Evolutionary conservation across 92 coral and sea anemone genomes (phyloP), one percentile per base, ranked within the genome.

Genomic region (Parazoanthus swiftii): DNA sequence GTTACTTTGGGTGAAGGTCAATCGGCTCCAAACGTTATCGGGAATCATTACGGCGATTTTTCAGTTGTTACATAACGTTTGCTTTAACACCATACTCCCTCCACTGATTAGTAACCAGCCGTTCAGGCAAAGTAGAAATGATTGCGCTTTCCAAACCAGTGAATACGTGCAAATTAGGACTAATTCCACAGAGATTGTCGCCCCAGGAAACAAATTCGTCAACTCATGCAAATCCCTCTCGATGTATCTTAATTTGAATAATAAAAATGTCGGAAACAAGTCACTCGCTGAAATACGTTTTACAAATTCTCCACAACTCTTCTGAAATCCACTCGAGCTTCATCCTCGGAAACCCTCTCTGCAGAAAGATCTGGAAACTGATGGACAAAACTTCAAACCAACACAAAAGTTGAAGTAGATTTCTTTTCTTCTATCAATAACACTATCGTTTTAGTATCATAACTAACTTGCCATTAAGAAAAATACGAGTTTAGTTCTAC

Each of bases 161-260:
- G 86, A 83, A 72, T 72, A 70, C 2, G 78, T 84, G 77, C 87
- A 71, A 63, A 71, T 70, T 70, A 84, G 21, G n/a, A 11, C 8
- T 21, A 70, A 82, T 37, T 82, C 56, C 42, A 70, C 73, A 38
- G 36, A 81, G 26, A 37, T 38, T 10, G 76, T 71, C 76, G 58
- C 58, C 85, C 26, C 46, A 46, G 43, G 42, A 84, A 23, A 21
- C 43, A 70, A 35, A 46, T 21, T 25, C 70, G 70, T 20, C 39
- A 44, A 76, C 7, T 21, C 39, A 73, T 33, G 44, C 38, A 70
- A 84, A 84, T 84, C 67, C 29, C 65, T 50, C 44, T 8, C 42
- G 2, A 23, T 54, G 56, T 29, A 15, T 25, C 74, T n/a, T 83
- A 46, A 70, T 71, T 43, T 71, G 79, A 70, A 84, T 44, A 84